A percentile compares a stretch with the other conserved stretches of the same genome.
These are phyloP conservation scores for Ophioninae sp. DNA, from an alignment of 2,888 invertebrate species.

Conservation along the genomic window DNA sequence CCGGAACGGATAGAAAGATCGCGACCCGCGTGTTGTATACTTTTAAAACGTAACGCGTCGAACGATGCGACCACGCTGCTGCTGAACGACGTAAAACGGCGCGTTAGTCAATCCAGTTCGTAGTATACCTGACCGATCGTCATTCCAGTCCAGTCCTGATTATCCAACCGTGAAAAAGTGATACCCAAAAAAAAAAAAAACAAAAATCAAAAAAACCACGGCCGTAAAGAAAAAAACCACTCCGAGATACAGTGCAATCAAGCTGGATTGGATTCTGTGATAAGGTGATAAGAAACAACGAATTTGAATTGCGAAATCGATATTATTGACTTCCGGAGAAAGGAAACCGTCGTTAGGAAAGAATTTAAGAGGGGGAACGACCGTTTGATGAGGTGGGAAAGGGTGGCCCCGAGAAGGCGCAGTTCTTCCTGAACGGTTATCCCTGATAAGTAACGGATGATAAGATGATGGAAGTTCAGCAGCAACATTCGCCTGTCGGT, in stretches of 20 bases:
- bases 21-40: conserved; percentile 23
- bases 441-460: neutral
- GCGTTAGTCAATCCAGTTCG: too few relatives aligned
- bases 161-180: conserved; percentile 14
- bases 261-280: conserved; percentile 5
- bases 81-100: neutral
- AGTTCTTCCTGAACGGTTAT: neutral
- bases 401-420: conserved; percentile 50
- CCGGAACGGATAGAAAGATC: conserved; percentile 1
- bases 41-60: conserved; percentile 72
- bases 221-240: neutral
- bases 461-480: conserved; percentile 78
- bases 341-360: neutral
- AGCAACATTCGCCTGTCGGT: conserved; percentile 79
- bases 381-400: conserved; percentile 31
- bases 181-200: too few relatives aligned
- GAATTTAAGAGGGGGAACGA: too few relatives aligned
- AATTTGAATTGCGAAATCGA: neutral
- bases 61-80: conserved; percentile 61
- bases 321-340: neutral
- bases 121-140: neutral
- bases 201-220: neutral
- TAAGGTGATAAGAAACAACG: neutral
- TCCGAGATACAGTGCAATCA: neutral
- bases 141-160: conserved; percentile 73